These are phyloP conservation scores for Hoplostethus atlanticus DNA, from an alignment of 2,797 vertebrate species.

Conservation along the genomic window DNA sequence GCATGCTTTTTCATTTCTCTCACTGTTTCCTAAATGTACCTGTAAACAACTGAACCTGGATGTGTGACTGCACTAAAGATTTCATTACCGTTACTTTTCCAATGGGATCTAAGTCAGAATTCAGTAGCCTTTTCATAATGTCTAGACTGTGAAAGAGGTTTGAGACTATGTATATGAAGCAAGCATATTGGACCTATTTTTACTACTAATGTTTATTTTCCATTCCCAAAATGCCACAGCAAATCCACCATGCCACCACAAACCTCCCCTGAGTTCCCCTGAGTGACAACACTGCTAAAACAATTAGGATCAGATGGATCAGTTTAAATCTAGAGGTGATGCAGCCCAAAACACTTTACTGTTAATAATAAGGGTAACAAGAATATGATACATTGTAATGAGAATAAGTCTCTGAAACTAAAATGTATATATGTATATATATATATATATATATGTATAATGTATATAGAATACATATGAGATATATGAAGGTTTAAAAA, in stretches of 20 bases:
- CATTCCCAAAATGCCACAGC: constrained; percentile 68
- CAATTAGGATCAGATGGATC: constrained; percentile 55
- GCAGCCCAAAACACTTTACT: constrained; percentile 9
- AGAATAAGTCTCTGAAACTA: too few relatives aligned
- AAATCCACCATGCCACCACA: constrained; percentile 51
- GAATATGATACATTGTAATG: too few relatives aligned
- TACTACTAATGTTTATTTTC: constrained; percentile 67
- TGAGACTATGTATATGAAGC: constrained; percentile 55
- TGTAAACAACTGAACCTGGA: not conserved
- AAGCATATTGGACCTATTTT: constrained; percentile 58
- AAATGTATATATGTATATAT: too few relatives aligned
- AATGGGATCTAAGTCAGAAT: constrained; percentile 21
- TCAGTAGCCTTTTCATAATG: constrained; percentile 15
- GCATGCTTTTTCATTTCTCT: not conserved
- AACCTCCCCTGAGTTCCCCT: constrained; percentile 38
- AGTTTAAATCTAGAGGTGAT: constrained; percentile 13
- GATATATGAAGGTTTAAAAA: too few relatives aligned
- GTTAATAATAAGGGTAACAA: not conserved
- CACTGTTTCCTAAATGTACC: not conserved
- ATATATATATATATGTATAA: not conserved
- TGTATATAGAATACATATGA: not conserved
- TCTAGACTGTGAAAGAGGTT: constrained; percentile 45
- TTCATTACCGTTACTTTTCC: constrained; percentile 34
- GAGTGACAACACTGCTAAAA: constrained; percentile 36
- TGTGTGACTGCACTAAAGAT: not conserved